A percentile compares a stretch with the other conserved stretches of the same genome.
phyloP scores from a whole-genome alignment of 2,797 vertebrate genomes.

The Poliocrania exsul region DNA sequence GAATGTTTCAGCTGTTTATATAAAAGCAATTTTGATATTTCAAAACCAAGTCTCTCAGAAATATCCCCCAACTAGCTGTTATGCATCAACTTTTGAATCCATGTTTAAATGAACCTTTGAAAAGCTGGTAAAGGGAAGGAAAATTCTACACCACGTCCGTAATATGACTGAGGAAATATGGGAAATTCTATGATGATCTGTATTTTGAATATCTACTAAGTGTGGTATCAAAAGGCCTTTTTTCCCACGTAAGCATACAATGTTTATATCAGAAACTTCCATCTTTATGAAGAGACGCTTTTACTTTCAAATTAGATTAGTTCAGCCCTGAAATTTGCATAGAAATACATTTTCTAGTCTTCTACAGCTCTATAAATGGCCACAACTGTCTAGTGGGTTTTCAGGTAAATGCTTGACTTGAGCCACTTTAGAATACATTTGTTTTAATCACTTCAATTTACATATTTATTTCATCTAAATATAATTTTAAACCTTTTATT shows the following conservation, averaged over 20 bases:
- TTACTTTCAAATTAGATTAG: not conserved
- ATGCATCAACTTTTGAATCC: not conserved
- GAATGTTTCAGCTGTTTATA: not conserved
- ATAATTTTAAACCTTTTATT: not conserved
- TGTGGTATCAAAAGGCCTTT: not conserved
- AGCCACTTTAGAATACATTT: not conserved
- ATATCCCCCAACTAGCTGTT: not conserved
- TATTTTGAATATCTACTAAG: not conserved
- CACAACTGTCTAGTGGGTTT: not conserved
- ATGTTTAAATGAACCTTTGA: not conserved
- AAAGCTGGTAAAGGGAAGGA: not conserved
- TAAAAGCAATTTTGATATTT: not conserved
- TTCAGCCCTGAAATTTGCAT: not conserved
- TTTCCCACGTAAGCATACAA: not conserved
- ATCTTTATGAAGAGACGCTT: not conserved
- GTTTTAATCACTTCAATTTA: not conserved
- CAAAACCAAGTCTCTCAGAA: not conserved
- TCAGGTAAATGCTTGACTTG: not conserved
- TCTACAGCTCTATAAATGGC: not conserved
- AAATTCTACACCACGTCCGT: not conserved
- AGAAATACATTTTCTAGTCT: not conserved
- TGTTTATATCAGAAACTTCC: not conserved
- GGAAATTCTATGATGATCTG: not conserved
- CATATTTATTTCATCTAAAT: not conserved
- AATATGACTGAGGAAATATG: not conserved